phyloP scores from a whole-genome alignment of 2,888 invertebrate species.

The Drosophila melanosoma region DNA sequence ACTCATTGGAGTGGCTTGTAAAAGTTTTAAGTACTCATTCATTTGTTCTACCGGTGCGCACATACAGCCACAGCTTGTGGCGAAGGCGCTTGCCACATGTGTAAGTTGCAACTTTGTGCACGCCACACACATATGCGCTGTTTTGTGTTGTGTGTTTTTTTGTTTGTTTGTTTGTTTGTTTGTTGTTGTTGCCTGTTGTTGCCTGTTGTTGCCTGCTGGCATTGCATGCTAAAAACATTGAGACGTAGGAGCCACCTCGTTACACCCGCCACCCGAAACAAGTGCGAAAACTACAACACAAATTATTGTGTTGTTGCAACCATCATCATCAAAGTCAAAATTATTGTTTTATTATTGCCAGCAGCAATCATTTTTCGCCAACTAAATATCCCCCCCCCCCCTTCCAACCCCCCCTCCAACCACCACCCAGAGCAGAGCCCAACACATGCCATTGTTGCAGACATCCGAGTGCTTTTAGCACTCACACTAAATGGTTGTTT shows the following conservation, averaged over 20 bases:
- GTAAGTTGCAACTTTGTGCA: constrained; percentile 75
- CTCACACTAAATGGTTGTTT: constrained; percentile 36
- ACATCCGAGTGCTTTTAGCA: constrained; percentile 30
- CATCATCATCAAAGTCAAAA: constrained; percentile 78
- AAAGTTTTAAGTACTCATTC: constrained; percentile 76
- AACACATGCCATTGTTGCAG: constrained; percentile 2
- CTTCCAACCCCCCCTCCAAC: background rate
- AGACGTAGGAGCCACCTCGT: constrained; percentile 30
- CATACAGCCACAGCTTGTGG: constrained; percentile 44
- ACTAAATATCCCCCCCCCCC: background rate
- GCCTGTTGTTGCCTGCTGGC: constrained; percentile 24
- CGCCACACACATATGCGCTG: constrained; percentile 60
- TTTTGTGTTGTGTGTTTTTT: constrained; percentile 27
- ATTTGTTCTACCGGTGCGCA: constrained; percentile 39
- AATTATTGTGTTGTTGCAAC: constrained; percentile 41
- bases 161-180: background rate
- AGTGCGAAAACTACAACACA: constrained; percentile 62
- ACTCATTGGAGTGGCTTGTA: constrained; percentile 65
- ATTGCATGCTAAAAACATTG: constrained; percentile 36
- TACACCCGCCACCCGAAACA: constrained; percentile 10
- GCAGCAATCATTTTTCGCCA: constrained; percentile 29
- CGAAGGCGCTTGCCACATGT: constrained; percentile 54
- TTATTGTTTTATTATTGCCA: constrained; percentile 72
- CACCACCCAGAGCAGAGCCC: background rate
- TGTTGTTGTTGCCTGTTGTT: constrained; percentile 38